These are phyloP conservation scores for Craseonycteris thonglongyai DNA, from an alignment of 2,113 vertebrate genomes.

Conservation along the genomic window DNA sequence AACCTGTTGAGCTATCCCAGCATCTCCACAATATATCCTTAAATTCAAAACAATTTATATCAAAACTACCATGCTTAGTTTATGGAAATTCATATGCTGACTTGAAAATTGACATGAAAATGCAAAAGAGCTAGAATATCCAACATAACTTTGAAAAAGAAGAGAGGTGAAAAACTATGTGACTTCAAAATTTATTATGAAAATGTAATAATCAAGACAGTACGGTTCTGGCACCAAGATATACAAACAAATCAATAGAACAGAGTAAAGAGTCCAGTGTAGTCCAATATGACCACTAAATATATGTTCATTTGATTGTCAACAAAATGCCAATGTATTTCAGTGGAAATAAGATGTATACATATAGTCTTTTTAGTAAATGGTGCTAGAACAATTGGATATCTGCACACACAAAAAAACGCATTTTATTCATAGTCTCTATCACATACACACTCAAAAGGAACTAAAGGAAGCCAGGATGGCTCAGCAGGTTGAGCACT, in stretches of 20 bases:
- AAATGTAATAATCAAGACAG: not conserved
- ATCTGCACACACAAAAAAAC: not conserved
- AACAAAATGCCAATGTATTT: not conserved
- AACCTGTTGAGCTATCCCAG: no score
- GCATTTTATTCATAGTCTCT: not conserved
- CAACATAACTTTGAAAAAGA: not conserved
- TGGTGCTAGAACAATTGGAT: not conserved
- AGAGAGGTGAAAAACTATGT: not conserved
- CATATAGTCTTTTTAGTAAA: not conserved
- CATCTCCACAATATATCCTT: no score
- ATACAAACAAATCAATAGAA: not conserved
- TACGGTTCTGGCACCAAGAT: not conserved
- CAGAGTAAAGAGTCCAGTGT: not conserved
- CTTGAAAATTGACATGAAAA: not conserved
- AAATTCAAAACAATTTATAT: not conserved
- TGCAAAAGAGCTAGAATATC: not conserved
- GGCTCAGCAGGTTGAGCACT: no score
- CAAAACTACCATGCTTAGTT: not conserved
- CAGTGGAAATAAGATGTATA: not conserved
- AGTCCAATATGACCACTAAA: not conserved
- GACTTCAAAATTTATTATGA: not conserved
- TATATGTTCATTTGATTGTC: not conserved
- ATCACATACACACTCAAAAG: not conserved
- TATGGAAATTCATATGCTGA: not conserved
- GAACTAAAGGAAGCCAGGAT: no score